Base-by-base conservation (phyloP, 2,888 invertebrate species). In the Bibio marci region DNA sequence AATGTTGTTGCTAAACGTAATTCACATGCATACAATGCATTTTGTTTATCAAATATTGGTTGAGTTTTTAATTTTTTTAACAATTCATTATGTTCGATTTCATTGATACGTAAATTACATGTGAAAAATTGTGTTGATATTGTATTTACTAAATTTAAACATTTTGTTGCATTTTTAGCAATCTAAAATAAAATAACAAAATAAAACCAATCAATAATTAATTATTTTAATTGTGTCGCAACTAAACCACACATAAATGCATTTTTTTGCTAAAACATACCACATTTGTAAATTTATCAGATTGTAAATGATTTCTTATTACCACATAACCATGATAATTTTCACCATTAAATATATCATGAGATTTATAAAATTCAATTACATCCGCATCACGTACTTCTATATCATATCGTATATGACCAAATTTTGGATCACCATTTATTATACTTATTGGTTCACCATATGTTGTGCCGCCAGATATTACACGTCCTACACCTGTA, bases 321-420 rank as follows among this genome's bases (percentile, higher is more conserved):
- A 61, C 52, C 43, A 62, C 49, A 46, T 54, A 52, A 36, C 50
- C 59, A 34, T 48, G 50, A 49, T 59, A 59, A 37, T 51, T 52
- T 38, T 54, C 50, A 37, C 59, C 61, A 48, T 58, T 59, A 46
- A 61, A 61, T 49, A 57, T 56, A 45, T 62, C 60, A 49, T 53
- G 50, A 5, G 56, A 51, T 49, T 60, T 60, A 40, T 50, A 46
- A 48, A 62, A 60, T 48, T 60, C 53, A 52, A 62, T 56, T 57
- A 52, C 52, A 53, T 62, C 59, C 44, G 58, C 56, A 47, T 60
- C 60, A 41, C 62, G 59, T 48, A 62, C 48, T 54, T 62, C 62
- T 42, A 62, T 43, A 48, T 62, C 60, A 49, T 58, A 61, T 47
- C 55, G 60, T 37, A 62, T 49, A 47, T 50, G 54, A 41, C 54